Percentiles rank a stretch among this genome's conserved stretches.
phyloP scores from a whole-genome alignment of 2,888 invertebrate species.

The Drosophila pseudotalamancana region DNA sequence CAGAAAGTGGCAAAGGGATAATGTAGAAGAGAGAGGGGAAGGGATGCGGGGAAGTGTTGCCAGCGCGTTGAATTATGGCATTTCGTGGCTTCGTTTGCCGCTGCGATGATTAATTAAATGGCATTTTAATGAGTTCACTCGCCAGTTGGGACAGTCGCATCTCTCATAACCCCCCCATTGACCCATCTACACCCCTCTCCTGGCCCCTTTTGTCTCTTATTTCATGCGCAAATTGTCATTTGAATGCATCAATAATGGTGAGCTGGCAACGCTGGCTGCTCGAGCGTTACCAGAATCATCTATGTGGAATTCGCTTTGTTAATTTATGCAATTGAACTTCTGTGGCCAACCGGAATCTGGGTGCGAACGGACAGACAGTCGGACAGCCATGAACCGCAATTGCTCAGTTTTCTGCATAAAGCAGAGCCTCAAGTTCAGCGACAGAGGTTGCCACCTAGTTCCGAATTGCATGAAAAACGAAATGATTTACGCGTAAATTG shows the following conservation, averaged over 20 bases:
- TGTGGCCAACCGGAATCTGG: constrained; percentile 4
- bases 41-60: constrained; percentile 2
- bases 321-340: constrained; percentile 79
- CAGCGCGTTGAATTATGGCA: constrained; percentile 73
- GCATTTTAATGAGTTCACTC: constrained; percentile 81
- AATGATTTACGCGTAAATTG: background rate
- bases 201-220: background rate
- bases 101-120: constrained; percentile 81
- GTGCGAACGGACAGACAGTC: background rate
- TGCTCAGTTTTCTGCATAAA: constrained; percentile 1
- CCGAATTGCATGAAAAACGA: background rate
- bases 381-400: background rate
- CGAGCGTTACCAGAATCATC: constrained; percentile 34
- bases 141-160: constrained; percentile 27
- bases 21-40: too few species aligned
- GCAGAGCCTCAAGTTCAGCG: constrained; percentile 22
- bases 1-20: too few species aligned
- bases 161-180: background rate
- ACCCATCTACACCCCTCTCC: background rate
- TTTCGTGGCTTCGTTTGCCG: constrained; percentile 64
- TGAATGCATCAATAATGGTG: constrained; percentile 70
- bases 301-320: constrained; percentile 63
- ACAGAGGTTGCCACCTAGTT: constrained; percentile 2
- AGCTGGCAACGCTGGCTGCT: constrained; percentile 29
- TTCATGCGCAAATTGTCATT: constrained; percentile 46